Evolutionary conservation across 2,888 invertebrate species (phyloP), one percentile per base, ranked within the genome.

Genomic region (Lycophotia porphyrea): DNA sequence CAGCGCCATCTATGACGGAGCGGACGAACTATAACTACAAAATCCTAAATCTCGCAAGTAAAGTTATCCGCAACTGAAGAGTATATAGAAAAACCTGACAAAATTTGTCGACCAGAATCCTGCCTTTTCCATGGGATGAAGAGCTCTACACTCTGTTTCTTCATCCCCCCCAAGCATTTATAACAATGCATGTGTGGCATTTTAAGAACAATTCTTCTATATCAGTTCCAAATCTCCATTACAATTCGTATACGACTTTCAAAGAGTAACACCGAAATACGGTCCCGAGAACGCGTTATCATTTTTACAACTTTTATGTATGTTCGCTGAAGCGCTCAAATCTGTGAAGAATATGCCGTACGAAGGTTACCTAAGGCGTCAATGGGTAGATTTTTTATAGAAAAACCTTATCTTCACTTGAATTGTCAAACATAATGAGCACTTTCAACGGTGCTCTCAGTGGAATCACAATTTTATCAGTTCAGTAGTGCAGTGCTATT

Each of bases 291-390:
- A 79, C 74, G 80, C 86, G 87, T 89, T 90, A 91, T 91, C 90
- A 87, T 89, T 90, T 90, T 89, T 89, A 88, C 85, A 87, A 88
- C 89, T 85, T 89, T 90, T 90, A 89, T 90, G 84, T 84, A 84
- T 82, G 89, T 84, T 86, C 91, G 87, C 83, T 89, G 90, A 88
- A 82, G 85, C 88, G 90, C 88, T 90, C 84, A 88, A 90, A 90
- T 90, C 88, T 89, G 80, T 89, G 84, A 90, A 90, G 90, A 91
- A 91, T 89, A 84, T 87, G 63, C 87, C 85, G 80, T 80, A 81
- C 81, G 84, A 87, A 88, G 86, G 80, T 86, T 88, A 73, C 75
- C 71, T 82, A 76, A 80, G 58, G 74, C 78, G 74, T 84, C 87
- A 87, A 88, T 85, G 82, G 85, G 74, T 76, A 71, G 74, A 75